Evolutionary conservation across 2,797 vertebrate species (phyloP).

Genomic region (Liparis tanakae): DNA sequence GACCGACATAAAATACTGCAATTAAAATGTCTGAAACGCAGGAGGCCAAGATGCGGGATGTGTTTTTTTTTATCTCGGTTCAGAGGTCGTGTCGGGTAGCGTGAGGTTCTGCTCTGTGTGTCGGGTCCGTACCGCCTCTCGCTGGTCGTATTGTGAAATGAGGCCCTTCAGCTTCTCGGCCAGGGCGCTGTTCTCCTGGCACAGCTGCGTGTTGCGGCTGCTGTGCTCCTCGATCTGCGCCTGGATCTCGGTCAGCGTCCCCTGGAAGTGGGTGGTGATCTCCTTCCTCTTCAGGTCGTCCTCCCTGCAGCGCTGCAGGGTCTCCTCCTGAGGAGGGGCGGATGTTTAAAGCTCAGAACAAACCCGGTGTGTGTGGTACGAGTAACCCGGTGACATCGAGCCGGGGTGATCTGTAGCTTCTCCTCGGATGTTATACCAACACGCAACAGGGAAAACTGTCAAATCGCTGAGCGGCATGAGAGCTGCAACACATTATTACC

Average conservation of each 20-base stretch:
- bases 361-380: neutral
- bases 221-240: conserved; percentile 98
- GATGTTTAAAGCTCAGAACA: conserved; percentile 1
- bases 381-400: neutral
- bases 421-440: no score
- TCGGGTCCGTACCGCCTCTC: conserved; percentile 88
- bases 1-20: conserved; percentile 15
- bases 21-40: neutral
- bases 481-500: neutral
- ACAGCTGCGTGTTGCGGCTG: conserved; percentile 93
- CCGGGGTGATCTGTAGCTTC: neutral
- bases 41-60: conserved; percentile 24
- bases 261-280: conserved; percentile 98
- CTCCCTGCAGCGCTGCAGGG: conserved; percentile 93
- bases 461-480: neutral
- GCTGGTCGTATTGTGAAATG: conserved; percentile 95
- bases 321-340: conserved; percentile 88
- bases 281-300: conserved; percentile 98
- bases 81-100: neutral
- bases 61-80: conserved; percentile 18
- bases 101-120: conserved; percentile 10
- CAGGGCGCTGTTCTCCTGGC: conserved; percentile 94
- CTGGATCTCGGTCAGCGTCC: conserved; percentile 95
- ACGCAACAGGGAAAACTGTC: neutral
- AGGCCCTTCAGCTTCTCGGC: conserved; percentile 96